Base-by-base conservation (phyloP, 2,797 vertebrate species). In the Girardinus metallicus region DNA sequence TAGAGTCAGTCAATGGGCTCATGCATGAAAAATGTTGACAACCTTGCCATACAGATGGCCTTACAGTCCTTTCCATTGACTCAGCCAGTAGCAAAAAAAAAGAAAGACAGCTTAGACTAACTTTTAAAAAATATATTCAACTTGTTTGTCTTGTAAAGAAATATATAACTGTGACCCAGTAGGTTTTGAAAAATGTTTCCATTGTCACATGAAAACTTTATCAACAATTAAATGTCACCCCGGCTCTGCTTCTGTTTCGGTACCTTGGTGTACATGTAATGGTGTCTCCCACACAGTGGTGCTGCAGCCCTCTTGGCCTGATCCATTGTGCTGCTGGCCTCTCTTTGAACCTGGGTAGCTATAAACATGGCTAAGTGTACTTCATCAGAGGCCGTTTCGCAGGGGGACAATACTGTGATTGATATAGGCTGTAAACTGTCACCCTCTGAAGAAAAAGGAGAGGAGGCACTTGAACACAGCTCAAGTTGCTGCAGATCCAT, bases 341-440 rank as follows among this genome's bases (percentile, higher is more conserved):
- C 85, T 92, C 91, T 93, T 90, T 96, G 95, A 96, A 95, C 94
- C 91, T 94, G 92, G 84, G 62, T 83, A 88, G 88, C 93, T 91
- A 90, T 94, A 94, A 95, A 95, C 93, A 96, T 84, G 84, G 85
- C 86, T 94, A 93, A 93, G 92, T 92, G 90, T 89, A 93, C 92
- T 95, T 91, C 81, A 89, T 94, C 93, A 95, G 92, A 78, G 87
- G 86, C 85, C 81, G 90, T 66, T 90, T 81, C 57, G 46, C 83
- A 88, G 76, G 76, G 93, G 91, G 92, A 95, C 92, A 95, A 95
- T 94, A 80, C 91, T 87, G 91, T 86, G 89, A 94, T 88, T 88
- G 85, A 87, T 93, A 80, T 87, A 80, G 82, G 80, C 86, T 89
- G 92, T 93, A 80, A 72, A 85, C 71, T 80, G 75, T 74, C 85